These are phyloP conservation scores for Colletes collaris DNA, from an alignment of 2,888 invertebrate species.

Conservation along the genomic window DNA sequence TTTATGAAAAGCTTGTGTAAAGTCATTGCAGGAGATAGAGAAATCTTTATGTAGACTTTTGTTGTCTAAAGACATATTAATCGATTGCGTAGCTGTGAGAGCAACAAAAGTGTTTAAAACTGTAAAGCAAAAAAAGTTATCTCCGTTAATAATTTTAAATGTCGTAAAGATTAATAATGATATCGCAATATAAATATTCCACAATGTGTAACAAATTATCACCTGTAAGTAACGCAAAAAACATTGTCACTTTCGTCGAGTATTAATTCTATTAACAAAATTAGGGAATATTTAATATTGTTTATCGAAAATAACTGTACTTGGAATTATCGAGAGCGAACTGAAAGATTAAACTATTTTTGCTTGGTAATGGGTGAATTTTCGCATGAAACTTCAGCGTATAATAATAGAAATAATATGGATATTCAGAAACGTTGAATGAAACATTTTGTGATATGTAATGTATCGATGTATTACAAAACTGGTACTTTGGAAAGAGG, in stretches of 20 bases:
- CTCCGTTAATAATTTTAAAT: background rate
- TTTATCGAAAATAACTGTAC: background rate
- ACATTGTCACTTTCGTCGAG: constrained; percentile 4
- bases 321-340: background rate
- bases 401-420: background rate
- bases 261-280: background rate
- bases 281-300: background rate
- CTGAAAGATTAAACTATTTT: background rate
- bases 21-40: constrained; percentile 54
- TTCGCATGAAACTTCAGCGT: background rate
- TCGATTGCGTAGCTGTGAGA: constrained; percentile 1
- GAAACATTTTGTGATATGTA: background rate
- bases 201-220: constrained; percentile 5
- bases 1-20: constrained; percentile 54
- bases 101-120: constrained; percentile 29
- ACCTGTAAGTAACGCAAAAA: constrained; percentile 30
- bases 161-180: background rate
- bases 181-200: constrained; percentile 5
- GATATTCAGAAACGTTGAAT: background rate
- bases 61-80: constrained; percentile 1
- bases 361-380: background rate
- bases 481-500: constrained; percentile 6
- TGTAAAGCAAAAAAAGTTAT: constrained; percentile 17
- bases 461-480: background rate
- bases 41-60: constrained; percentile 24